Evolutionary conservation across 2,113 vertebrate species (phyloP).

Genomic region (Tiliqua scincoides): DNA sequence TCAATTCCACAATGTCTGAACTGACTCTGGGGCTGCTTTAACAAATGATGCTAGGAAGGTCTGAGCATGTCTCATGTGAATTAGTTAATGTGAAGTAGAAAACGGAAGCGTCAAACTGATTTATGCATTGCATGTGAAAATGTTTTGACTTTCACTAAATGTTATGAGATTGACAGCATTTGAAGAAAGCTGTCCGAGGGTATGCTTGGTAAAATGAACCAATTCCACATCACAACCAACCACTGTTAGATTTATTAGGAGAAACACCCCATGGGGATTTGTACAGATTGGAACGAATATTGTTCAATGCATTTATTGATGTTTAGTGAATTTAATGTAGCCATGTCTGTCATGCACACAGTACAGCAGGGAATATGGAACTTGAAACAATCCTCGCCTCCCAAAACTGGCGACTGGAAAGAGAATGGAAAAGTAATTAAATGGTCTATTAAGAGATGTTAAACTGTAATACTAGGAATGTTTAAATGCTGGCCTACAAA

Average conservation of each 20-base stretch:
- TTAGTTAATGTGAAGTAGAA: not conserved
- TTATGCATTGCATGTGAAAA: not conserved
- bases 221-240: not conserved
- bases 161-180: not conserved
- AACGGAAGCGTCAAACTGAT: not conserved
- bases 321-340: not conserved
- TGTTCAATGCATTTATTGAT: not conserved
- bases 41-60: not conserved
- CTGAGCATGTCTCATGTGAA: not conserved
- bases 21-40: not conserved
- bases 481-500: not conserved
- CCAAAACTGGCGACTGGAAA: not conserved
- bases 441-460: not conserved
- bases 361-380: not conserved
- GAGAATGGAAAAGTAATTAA: not conserved
- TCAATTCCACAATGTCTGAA: not conserved
- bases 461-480: not conserved
- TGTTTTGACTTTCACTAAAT: not conserved
- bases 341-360: rapidly evolving
- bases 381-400: rapidly evolving
- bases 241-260: not conserved
- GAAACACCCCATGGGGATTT: not conserved
- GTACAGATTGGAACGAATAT: not conserved
- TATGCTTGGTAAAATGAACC: not conserved
- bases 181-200: not conserved